These are phyloP conservation scores for Catostylus mosaicus DNA, from an alignment of 30 jellyfish, hydroid and myxozoan species.

Conservation along the genomic window DNA sequence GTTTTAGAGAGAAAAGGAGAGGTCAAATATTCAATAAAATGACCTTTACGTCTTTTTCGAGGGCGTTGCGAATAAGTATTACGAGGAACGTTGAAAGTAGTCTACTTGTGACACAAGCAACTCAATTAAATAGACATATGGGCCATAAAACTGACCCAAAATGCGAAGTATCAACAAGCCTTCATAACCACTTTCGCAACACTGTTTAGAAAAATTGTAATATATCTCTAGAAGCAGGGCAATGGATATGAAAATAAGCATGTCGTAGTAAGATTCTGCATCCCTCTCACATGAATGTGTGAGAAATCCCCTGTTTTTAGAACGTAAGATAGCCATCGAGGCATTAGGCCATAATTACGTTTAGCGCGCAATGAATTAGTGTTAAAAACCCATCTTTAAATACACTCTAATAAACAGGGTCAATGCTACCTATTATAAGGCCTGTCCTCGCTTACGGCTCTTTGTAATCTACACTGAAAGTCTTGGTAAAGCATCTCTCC, in stretches of 20 bases:
- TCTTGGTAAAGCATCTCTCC: slow-evolving; percentile 95
- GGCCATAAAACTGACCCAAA: not conserved
- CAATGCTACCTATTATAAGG: slow-evolving; percentile 44
- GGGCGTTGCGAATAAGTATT: no score
- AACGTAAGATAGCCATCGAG: not conserved
- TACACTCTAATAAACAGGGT: not conserved
- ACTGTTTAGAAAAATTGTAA: no score
- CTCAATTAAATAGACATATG: not conserved
- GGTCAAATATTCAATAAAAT: no score
- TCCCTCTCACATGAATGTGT: not conserved
- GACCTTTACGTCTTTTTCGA: no score
- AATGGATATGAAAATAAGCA: not conserved
- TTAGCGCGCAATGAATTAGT: not conserved
- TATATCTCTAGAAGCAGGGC: not conserved
- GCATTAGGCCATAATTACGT: not conserved
- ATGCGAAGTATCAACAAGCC: no score
- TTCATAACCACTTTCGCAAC: no score
- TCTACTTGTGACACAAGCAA: no score
- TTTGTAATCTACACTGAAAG: slow-evolving; percentile 89
- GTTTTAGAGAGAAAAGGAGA: no score
- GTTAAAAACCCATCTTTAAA: not conserved
- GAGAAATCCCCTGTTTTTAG: not conserved
- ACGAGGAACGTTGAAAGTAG: no score
- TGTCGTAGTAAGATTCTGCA: not conserved
- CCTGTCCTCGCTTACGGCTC: slow-evolving; percentile 86